Conservation (phyloP, 2,888 invertebrate genomes). For the Netelia fuscicornis region DNA sequence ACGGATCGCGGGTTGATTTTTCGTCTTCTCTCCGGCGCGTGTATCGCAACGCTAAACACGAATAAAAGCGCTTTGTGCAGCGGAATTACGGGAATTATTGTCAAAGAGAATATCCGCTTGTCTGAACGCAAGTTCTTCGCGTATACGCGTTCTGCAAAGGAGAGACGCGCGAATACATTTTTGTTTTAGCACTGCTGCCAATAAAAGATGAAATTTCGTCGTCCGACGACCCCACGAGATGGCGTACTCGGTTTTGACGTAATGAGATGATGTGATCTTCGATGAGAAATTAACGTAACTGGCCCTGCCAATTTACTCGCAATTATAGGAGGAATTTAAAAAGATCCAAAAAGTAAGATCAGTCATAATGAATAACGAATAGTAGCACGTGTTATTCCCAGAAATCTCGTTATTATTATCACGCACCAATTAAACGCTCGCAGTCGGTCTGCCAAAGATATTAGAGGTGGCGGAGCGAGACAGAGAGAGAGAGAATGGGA, state of each 20-base stretch:
- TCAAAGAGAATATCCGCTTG: constrained; percentile 65
- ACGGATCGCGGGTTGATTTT: constrained; percentile 59
- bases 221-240: neutral
- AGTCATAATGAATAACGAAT: constrained; percentile 3
- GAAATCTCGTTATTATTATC: constrained; percentile 71
- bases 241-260: neutral
- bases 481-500: constrained; percentile 55
- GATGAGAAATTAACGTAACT: no score
- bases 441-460: constrained; percentile 82
- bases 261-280: no score
- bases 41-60: constrained; percentile 62
- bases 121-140: constrained; percentile 27
- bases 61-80: constrained; percentile 62
- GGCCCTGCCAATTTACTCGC: no score
- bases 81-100: constrained; percentile 64
- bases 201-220: constrained; percentile 11
- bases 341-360: constrained; percentile 3
- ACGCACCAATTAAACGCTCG: constrained; percentile 82
- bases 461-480: constrained; percentile 80
- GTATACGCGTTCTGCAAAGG: constrained; percentile 12
- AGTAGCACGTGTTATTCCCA: constrained; percentile 11
- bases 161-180: constrained; percentile 2
- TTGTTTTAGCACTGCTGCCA: neutral
- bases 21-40: constrained; percentile 45
- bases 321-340: neutral